Evolutionary conservation across 2,797 vertebrate species (phyloP).

Genomic region (Oryzias sinensis): DNA sequence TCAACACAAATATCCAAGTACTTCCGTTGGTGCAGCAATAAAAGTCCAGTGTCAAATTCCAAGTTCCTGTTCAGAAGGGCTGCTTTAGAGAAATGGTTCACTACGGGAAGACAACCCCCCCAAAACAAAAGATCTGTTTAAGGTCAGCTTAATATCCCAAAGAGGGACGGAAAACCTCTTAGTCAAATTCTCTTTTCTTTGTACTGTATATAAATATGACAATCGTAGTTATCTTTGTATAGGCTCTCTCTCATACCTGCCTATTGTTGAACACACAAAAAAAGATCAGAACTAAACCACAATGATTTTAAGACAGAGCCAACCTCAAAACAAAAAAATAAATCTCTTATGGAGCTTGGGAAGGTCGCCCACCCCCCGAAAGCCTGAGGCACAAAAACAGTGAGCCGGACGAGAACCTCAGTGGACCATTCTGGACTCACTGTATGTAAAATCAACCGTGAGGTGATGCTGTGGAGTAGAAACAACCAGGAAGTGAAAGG

Average conservation of each 20-base stretch:
- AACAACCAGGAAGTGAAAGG: constrained; percentile 17
- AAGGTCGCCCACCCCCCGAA: constrained; percentile 19
- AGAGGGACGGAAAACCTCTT: constrained; percentile 61
- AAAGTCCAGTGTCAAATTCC: constrained; percentile 70
- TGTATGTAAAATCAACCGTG: constrained; percentile 18
- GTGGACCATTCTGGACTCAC: constrained; percentile 4
- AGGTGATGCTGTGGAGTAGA: constrained; percentile 24
- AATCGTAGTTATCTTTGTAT: constrained; percentile 70
- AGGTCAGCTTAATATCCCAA: constrained; percentile 57
- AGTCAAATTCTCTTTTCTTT: constrained; percentile 43
- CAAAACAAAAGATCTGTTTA: constrained; percentile 27
- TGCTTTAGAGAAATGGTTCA: constrained; percentile 38
- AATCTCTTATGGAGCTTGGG: constrained; percentile 16
- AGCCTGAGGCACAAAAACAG: constrained; percentile 39
- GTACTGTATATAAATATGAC: constrained; percentile 78
- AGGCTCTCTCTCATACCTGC: constrained; percentile 61
- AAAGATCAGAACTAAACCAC: constrained; percentile 39
- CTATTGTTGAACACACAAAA: constrained; percentile 45
- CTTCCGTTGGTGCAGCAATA: constrained; percentile 53
- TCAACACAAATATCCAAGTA: constrained; percentile 62
- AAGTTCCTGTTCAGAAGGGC: constrained; percentile 47
- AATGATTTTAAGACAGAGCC: constrained; percentile 28
- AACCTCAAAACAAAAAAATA: not conserved
- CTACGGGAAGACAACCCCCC: constrained; percentile 51
- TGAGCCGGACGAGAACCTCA: constrained; percentile 13